phyloP scores from a whole-genome alignment of 2,113 vertebrate species.

The Hylia prasina region DNA sequence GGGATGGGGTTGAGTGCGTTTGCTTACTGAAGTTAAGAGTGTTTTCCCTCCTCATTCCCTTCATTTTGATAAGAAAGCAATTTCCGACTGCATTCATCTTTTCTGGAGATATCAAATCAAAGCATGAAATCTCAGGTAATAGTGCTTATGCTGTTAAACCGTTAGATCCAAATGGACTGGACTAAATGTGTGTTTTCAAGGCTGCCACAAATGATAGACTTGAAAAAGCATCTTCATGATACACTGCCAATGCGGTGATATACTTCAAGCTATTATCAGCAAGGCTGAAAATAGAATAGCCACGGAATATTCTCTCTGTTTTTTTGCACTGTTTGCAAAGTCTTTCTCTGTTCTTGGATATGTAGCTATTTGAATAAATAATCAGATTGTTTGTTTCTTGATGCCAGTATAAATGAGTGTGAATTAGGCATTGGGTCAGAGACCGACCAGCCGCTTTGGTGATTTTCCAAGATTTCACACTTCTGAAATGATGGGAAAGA shows the following conservation, averaged over 20 bases:
- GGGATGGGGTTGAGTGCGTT: not conserved
- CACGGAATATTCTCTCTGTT: not conserved
- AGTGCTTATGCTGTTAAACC: not conserved
- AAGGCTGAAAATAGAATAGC: not conserved
- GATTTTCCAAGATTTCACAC: not conserved
- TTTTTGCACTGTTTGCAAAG: not conserved
- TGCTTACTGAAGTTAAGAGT: not conserved
- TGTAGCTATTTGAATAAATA: not conserved
- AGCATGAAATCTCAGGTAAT: not conserved
- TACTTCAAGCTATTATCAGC: not conserved
- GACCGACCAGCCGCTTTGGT: not conserved
- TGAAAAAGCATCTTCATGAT: not conserved
- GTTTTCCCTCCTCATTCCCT: not conserved
- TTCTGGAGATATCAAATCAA: constrained; percentile 1
- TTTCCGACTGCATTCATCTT: not conserved
- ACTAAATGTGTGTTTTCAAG: not conserved
- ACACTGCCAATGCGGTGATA: not conserved
- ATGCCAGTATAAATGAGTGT: not conserved
- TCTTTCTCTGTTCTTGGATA: not conserved
- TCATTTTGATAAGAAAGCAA: not conserved
- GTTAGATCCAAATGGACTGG: not conserved
- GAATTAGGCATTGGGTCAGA: not conserved
- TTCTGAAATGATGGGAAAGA: not conserved
- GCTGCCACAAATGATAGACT: not conserved
- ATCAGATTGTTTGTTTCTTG: not conserved